Conservation (phyloP, 2,797 vertebrate genomes). For the Dallia pectoralis region DNA sequence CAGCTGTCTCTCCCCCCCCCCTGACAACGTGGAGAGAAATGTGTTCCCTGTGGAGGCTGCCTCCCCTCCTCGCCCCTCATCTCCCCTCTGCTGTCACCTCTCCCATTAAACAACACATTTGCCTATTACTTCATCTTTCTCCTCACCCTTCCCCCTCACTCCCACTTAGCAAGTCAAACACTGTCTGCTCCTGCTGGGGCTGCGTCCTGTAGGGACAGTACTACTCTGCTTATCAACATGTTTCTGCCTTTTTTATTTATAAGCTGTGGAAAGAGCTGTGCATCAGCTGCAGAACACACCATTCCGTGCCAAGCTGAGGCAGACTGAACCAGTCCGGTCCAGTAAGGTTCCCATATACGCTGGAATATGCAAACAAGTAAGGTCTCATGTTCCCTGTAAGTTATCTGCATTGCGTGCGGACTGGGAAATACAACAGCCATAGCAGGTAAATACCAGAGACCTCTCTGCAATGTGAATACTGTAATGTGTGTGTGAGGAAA, state of each 20-base stretch:
- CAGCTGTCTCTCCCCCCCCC: background rate
- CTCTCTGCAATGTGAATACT: background rate
- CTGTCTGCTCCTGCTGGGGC: background rate
- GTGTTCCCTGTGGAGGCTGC: background rate
- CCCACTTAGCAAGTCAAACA: conserved; percentile 5
- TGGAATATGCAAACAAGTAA: background rate
- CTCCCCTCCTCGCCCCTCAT: background rate
- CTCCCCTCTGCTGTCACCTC: background rate
- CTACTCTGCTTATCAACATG: background rate
- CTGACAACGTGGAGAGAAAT: background rate
- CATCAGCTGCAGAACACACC: background rate
- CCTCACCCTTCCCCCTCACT: conserved; percentile 3
- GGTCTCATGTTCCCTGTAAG: background rate
- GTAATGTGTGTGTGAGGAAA: background rate
- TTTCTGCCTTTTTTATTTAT: background rate
- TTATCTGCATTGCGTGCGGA: background rate
- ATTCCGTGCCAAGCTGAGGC: background rate
- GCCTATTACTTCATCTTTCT: background rate
- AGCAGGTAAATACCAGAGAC: background rate
- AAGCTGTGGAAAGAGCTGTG: background rate
- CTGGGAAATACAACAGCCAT: background rate
- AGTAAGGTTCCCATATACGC: background rate
- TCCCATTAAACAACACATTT: background rate
- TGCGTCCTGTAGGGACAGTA: background rate
- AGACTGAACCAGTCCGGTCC: background rate